Percentiles rank a stretch among this genome's conserved stretches.
Evolutionary conservation across 2,888 invertebrate species (phyloP).

Genomic region (Ptilodon capucinus): DNA sequence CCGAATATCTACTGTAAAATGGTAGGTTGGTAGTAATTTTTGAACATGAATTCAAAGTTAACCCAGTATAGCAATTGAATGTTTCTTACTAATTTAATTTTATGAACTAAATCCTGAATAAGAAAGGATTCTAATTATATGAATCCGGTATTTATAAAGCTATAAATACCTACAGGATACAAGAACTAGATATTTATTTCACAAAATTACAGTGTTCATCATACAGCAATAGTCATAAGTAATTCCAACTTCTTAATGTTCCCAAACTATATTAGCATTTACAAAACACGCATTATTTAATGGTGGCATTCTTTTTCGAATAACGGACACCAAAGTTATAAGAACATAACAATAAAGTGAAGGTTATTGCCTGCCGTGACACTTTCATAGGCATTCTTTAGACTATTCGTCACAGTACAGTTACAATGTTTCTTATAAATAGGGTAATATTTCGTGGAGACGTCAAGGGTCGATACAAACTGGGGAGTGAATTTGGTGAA

Average conservation of each 20-base stretch:
- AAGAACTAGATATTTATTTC: too few species aligned
- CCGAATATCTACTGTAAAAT: too few species aligned
- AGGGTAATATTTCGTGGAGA: slow-evolving; percentile 27
- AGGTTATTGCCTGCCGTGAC: slow-evolving; percentile 28
- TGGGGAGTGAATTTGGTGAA: not conserved
- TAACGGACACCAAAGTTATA: slow-evolving; percentile 10
- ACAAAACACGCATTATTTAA: not conserved
- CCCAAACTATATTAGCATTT: not conserved
- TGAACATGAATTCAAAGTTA: too few species aligned
- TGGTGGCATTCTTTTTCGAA: slow-evolving; percentile 4
- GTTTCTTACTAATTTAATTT: too few species aligned
- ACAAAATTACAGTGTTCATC: not conserved
- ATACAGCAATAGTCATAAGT: not conserved
- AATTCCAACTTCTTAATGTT: not conserved
- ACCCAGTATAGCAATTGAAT: too few species aligned
- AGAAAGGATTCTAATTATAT: too few species aligned
- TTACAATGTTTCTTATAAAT: slow-evolving; percentile 37
- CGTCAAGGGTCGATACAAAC: slow-evolving; percentile 25
- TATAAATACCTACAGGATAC: too few species aligned
- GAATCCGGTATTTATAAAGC: too few species aligned
- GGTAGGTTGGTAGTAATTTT: too few species aligned
- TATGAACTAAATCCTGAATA: too few species aligned
- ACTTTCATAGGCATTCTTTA: slow-evolving; percentile 34
- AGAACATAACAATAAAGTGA: slow-evolving; percentile 21
- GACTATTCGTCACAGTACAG: slow-evolving; percentile 26